Evolutionary conservation across 2,113 vertebrate genomes (phyloP).

Genomic region (Engystomops pustulosus): DNA sequence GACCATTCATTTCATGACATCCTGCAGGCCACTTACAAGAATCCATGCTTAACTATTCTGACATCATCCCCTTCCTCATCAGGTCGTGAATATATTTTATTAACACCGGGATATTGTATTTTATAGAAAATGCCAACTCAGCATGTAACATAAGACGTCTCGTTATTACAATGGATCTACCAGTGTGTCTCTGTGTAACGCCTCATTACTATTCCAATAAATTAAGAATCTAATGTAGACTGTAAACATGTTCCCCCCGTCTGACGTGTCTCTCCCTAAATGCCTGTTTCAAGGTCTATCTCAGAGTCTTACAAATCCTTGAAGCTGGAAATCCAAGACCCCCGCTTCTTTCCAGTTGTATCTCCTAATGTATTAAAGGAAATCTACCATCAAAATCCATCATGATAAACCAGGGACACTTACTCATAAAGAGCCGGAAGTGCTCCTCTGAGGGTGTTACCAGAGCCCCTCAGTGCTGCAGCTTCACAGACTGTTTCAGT

Average conservation of each 20-base stretch:
- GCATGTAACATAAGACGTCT: slow-evolving; percentile 9
- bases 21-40: slow-evolving; percentile 17
- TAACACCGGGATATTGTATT: background rate
- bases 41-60: slow-evolving; percentile 33
- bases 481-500: too few relatives aligned
- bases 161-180: background rate
- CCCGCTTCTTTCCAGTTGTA: background rate
- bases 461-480: too few relatives aligned
- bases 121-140: background rate
- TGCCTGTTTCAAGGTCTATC: background rate
- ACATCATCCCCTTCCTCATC: background rate
- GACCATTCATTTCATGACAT: slow-evolving; percentile 15
- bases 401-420: too few relatives aligned
- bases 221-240: slow-evolving; percentile 10
- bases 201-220: slow-evolving; percentile 24
- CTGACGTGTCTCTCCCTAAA: background rate
- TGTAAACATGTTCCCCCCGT: background rate
- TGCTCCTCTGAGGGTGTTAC: too few relatives aligned
- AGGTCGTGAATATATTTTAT: background rate
- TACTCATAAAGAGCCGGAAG: too few relatives aligned
- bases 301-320: background rate
- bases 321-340: background rate
- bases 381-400: too few relatives aligned
- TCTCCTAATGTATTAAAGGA: background rate
- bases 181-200: background rate